These are phyloP conservation scores for Lingula anatina DNA, from an alignment of 2,888 invertebrate genomes.

Conservation along the genomic window DNA sequence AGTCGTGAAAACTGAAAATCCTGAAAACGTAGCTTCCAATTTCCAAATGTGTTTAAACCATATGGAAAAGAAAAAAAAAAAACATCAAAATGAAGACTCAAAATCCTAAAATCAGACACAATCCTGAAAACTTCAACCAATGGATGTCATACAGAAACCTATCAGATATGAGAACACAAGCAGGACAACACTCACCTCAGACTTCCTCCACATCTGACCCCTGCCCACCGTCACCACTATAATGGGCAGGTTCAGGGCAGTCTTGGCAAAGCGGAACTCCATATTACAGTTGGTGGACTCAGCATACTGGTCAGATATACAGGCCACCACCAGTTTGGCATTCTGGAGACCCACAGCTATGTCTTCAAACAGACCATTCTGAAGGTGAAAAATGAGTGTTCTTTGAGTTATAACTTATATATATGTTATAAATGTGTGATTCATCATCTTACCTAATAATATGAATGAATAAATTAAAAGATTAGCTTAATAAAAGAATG, in stretches of 20 bases:
- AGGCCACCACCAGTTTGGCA: conserved; percentile 34
- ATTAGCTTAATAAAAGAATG: neutral
- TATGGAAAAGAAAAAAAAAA: no score
- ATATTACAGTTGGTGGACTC: conserved; percentile 29
- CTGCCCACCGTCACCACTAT: conserved; percentile 39
- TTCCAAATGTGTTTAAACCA: no score
- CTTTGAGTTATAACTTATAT: no score
- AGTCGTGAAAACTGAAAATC: no score
- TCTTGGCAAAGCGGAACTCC: conserved; percentile 42
- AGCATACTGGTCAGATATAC: conserved; percentile 43
- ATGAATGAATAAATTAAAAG: neutral
- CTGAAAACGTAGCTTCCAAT: no score
- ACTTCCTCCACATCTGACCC: conserved; percentile 32
- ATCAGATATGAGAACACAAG: neutral
- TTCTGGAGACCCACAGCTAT: conserved; percentile 38
- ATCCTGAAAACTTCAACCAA: no score
- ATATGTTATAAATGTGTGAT: no score
- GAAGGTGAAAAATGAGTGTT: conserved; percentile 4
- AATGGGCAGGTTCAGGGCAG: conserved; percentile 33
- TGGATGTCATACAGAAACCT: neutral
- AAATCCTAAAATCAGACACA: no score
- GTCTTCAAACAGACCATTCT: conserved; percentile 42
- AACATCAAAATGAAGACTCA: no score
- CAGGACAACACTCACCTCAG: conserved; percentile 27
- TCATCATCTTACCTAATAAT: neutral